phyloP scores from a whole-genome alignment of 2,888 invertebrate genomes.

The Hoplodrina ambigua region DNA sequence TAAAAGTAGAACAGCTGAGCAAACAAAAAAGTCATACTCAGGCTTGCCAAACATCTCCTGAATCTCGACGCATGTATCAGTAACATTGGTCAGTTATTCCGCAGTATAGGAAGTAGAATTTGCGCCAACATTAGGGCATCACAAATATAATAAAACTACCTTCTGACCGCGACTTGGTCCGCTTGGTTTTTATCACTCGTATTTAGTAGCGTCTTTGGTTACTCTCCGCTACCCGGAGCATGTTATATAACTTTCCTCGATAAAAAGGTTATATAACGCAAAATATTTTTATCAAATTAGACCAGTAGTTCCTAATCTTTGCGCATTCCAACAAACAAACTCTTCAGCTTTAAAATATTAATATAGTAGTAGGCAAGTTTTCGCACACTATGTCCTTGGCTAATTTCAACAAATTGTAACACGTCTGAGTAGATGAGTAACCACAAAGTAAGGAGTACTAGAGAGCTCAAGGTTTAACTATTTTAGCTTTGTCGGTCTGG shows the following conservation, averaged over 20 bases:
- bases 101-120: slow-evolving; percentile 5
- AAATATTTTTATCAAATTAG: too few relatives aligned
- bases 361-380: slow-evolving; percentile 1
- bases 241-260: too few relatives aligned
- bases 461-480: slow-evolving; percentile 41
- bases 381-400: slow-evolving; percentile 36
- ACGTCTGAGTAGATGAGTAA: slow-evolving; percentile 20
- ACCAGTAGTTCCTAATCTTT: too few relatives aligned
- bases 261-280: too few relatives aligned
- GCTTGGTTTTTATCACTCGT: too few relatives aligned
- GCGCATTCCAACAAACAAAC: too few relatives aligned
- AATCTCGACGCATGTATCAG: not conserved
- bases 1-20: too few relatives aligned
- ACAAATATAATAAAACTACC: not conserved
- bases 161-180: too few relatives aligned
- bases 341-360: too few relatives aligned
- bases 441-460: slow-evolving; percentile 35
- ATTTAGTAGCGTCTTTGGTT: not conserved
- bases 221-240: too few relatives aligned
- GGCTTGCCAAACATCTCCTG: too few relatives aligned
- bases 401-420: slow-evolving; percentile 49
- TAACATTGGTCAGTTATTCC: slow-evolving; percentile 1
- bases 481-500: slow-evolving; percentile 34
- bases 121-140: slow-evolving; percentile 4
- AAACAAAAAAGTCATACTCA: too few relatives aligned